Conservation (phyloP, 2,888 invertebrate genomes). For the Tubulanus polymorphus region DNA sequence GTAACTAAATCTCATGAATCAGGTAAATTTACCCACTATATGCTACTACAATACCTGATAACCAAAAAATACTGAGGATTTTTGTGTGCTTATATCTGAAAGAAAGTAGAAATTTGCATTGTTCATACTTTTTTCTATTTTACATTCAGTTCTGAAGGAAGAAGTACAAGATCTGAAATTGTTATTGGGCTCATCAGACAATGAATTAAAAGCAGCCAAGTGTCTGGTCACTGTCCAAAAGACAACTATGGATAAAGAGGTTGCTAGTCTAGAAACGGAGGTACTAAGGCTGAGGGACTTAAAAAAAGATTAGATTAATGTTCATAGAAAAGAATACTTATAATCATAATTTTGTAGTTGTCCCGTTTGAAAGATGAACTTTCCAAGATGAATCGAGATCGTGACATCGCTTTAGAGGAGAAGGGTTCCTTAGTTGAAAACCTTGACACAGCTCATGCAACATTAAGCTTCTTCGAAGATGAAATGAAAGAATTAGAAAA, state of each 20-base stretch:
- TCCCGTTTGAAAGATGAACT: too few species aligned
- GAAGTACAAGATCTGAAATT: slow-evolving; percentile 4
- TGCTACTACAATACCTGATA: too few species aligned
- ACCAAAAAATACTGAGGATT: too few species aligned
- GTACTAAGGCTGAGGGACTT: slow-evolving; percentile 1
- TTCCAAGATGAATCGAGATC: too few species aligned
- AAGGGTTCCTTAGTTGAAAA: slow-evolving; percentile 6
- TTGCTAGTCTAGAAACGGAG: slow-evolving; percentile 3
- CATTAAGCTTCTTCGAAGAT: slow-evolving; percentile 12
- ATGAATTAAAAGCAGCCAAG: slow-evolving; percentile 1
- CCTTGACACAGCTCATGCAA: slow-evolving; percentile 10
- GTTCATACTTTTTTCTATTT: too few species aligned
- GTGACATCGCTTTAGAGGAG: background rate
- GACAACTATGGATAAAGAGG: background rate
- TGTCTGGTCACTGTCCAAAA: background rate
- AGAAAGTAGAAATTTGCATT: too few species aligned
- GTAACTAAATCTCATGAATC: too few species aligned
- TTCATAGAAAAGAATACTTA: too few species aligned
- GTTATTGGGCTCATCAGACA: slow-evolving; percentile 4
- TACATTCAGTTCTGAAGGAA: slow-evolving; percentile 7
- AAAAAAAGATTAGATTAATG: too few species aligned
- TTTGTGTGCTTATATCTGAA: too few species aligned
- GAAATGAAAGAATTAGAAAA: slow-evolving; percentile 7
- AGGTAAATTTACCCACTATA: too few species aligned
- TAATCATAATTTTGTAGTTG: too few species aligned